These are phyloP conservation scores for Hesperia comma DNA, from an alignment of 2,888 invertebrate species.

Conservation along the genomic window DNA sequence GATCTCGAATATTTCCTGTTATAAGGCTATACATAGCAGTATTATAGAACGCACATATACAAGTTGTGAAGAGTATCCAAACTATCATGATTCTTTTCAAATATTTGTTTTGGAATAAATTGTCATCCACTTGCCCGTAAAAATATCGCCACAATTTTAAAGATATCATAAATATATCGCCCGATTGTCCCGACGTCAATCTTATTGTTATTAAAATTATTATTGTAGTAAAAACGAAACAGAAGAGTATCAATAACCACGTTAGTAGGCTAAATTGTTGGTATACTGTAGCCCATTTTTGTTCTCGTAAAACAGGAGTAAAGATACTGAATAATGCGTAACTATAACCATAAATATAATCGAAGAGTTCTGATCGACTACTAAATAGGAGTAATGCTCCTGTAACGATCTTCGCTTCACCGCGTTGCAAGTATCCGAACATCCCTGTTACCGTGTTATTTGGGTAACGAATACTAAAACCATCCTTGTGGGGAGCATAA, in stretches of 20 bases:
- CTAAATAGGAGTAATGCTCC: conserved; percentile 58
- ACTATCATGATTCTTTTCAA: conserved; percentile 51
- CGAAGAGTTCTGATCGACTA: conserved; percentile 59
- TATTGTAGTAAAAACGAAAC: conserved; percentile 46
- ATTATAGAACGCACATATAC: conserved; percentile 58
- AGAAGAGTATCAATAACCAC: conserved; percentile 57
- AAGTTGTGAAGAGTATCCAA: conserved; percentile 63
- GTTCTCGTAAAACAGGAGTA: conserved; percentile 49
- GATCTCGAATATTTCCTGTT: conserved; percentile 51
- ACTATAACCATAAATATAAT: conserved; percentile 60
- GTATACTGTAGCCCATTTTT: conserved; percentile 60
- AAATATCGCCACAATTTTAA: conserved; percentile 57
- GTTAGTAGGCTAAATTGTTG: conserved; percentile 53
- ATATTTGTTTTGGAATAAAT: conserved; percentile 47
- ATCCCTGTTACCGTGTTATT: too few relatives aligned
- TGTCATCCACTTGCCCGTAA: conserved; percentile 50
- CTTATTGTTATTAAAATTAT: conserved; percentile 42
- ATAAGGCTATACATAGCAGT: conserved; percentile 60
- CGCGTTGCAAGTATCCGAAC: conserved; percentile 47
- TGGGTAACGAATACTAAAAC: too few relatives aligned
- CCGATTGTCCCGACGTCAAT: conserved; percentile 42
- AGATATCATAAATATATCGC: conserved; percentile 45
- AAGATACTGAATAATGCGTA: conserved; percentile 53
- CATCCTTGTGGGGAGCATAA: too few relatives aligned
- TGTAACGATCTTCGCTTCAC: conserved; percentile 54